Evolutionary conservation across 2,888 invertebrate genomes (phyloP), one percentile per base, ranked within the genome.

Genomic region (Onthophagus sagittarius): DNA sequence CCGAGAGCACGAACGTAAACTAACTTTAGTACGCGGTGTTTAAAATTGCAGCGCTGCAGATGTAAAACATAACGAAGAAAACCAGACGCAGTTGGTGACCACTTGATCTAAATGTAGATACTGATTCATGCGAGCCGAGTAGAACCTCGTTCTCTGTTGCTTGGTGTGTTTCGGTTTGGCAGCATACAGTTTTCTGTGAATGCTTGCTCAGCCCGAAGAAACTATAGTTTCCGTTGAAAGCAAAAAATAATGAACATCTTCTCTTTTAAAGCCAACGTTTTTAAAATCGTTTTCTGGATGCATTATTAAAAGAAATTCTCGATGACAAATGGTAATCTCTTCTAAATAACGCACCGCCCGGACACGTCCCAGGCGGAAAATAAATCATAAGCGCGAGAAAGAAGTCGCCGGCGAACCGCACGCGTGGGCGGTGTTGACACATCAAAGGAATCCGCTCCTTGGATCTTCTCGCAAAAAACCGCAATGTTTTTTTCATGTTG

Each of bases 81-180:
- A 74, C 72, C 74, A 74, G 74, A 74, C 72, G 74, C 74, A 71
- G 74, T 74, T 72, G 74, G 72, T 74, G 74, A 74, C 74, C 74
- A 74, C 74, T 74, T 72, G 74, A 74, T 74, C 74, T 74, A 74
- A 74, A 74, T 74, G 71, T 64, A 72, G 74, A 74, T 72, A 72
- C 72, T 74, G 74, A 74, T 74, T 74, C 74, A 74, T 71, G 67
- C 64, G 64, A 15, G 15, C 23, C 7, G 67, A n/a, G 15, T 63
- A 63, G 39, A 53, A 53, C 39, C 39, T 23, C 23, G 23, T 23
- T 23, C 23, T 23, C 23, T 23, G 39, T 53, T 9, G 39, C 39
- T 53, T 53, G 39, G 39, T 53, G 11, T 53, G 39, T 53, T 53
- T 7, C 39, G 5, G 9, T 53, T 53, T 53, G 39, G 39, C 39